These are phyloP conservation scores for Battus philenor DNA, from an alignment of 1,140 invertebrate species.

Conservation along the genomic window DNA sequence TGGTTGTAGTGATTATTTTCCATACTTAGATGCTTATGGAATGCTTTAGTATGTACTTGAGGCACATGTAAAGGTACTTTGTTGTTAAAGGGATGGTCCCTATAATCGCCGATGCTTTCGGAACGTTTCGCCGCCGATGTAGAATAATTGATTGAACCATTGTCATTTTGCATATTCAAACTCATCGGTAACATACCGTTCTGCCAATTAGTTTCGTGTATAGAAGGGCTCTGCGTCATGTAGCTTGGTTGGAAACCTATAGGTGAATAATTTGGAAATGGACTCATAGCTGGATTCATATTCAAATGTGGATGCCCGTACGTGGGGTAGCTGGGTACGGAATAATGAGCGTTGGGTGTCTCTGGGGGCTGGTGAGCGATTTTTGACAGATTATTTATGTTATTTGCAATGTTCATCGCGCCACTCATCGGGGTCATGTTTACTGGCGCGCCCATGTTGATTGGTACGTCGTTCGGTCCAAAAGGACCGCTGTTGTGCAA, in stretches of 20 bases:
- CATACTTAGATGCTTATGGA: conserved; percentile 33
- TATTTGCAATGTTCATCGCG: conserved; percentile 43
- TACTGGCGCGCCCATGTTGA: conserved; percentile 43
- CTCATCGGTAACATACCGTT: conserved; percentile 52
- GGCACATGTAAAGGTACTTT: conserved; percentile 41
- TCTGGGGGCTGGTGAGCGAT: conserved; percentile 33
- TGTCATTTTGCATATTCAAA: conserved; percentile 40
- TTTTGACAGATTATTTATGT: conserved; percentile 53
- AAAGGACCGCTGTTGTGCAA: conserved; percentile 61
- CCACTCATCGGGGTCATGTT: conserved; percentile 43
- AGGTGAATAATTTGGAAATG: conserved; percentile 43
- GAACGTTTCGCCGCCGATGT: conserved; percentile 3
- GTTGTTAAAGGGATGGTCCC: conserved; percentile 25
- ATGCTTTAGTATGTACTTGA: conserved; percentile 43
- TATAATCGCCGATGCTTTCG: conserved; percentile 13
- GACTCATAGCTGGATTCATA: conserved; percentile 35
- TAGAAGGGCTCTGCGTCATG: conserved; percentile 28
- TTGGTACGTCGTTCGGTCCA: conserved; percentile 47
- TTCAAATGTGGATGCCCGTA: conserved; percentile 36
- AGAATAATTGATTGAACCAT: conserved; percentile 16
- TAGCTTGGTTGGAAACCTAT: conserved; percentile 34
- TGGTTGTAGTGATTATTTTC: conserved; percentile 23
- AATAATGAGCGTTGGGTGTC: conserved; percentile 31
- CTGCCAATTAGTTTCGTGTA: conserved; percentile 35
- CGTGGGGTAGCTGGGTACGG: conserved; percentile 36